phyloP scores from a whole-genome alignment of 2,797 vertebrate genomes.

The Anguilla pacifica region DNA sequence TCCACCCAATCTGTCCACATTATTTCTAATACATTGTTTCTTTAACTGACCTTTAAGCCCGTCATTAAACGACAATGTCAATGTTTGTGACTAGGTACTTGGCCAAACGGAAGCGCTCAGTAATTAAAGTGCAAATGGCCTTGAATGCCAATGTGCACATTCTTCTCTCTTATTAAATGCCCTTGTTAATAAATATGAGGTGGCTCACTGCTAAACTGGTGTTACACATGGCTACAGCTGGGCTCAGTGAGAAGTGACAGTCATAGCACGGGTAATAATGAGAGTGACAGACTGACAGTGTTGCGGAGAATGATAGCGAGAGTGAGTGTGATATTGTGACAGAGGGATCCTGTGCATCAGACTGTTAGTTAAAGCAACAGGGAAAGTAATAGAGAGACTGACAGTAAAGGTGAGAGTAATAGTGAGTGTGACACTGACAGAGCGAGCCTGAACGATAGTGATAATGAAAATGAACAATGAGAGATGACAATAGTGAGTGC shows the following conservation, averaged over 20 bases:
- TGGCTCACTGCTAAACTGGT: not conserved
- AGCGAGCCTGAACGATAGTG: not conserved
- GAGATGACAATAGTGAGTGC: too few species aligned
- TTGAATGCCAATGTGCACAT: not conserved
- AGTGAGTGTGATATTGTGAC: not conserved
- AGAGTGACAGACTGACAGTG: not conserved
- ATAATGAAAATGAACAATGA: too few species aligned
- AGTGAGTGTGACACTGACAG: not conserved
- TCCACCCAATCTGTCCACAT: conserved; percentile 47
- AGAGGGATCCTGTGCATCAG: not conserved
- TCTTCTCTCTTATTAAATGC: not conserved
- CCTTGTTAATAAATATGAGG: not conserved
- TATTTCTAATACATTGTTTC: conserved; percentile 44
- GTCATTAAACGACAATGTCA: conserved; percentile 40
- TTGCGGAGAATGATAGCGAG: not conserved
- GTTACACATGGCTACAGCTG: not conserved
- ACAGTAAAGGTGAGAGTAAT: too few species aligned
- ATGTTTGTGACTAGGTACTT: conserved; percentile 31
- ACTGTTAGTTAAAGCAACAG: too few species aligned
- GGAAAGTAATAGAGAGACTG: too few species aligned
- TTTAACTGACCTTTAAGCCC: conserved; percentile 49
- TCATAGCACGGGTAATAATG: not conserved
- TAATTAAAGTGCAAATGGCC: conserved; percentile 15
- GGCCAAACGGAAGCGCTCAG: conserved; percentile 29
- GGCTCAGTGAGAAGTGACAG: not conserved